Percentiles rank a stretch among this genome's conserved stretches.
These are phyloP conservation scores for Aelia acuminata DNA, from an alignment of 2,888 invertebrate genomes.

Conservation along the genomic window DNA sequence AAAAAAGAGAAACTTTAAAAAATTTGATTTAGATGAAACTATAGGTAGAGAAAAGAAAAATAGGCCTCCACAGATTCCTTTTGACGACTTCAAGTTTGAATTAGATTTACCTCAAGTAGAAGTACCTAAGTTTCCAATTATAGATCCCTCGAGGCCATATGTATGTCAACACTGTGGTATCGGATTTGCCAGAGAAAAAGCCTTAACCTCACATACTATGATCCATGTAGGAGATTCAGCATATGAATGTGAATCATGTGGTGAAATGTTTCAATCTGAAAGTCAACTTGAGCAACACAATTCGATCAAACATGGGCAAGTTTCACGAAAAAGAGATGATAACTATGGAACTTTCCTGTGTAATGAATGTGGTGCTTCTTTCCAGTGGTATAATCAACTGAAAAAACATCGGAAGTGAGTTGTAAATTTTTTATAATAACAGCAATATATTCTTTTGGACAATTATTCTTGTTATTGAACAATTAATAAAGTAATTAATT, in stretches of 20 bases:
- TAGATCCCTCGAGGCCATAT: constrained; percentile 72
- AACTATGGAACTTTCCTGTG: constrained; percentile 70
- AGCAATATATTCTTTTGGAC: neutral
- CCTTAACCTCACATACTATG: constrained; percentile 78
- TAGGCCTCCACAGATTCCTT: neutral
- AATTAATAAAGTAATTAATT: neutral
- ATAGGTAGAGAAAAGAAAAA: constrained; percentile 60
- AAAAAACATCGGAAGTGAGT: constrained; percentile 77
- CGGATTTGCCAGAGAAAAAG: constrained; percentile 86
- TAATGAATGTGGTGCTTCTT: constrained; percentile 83
- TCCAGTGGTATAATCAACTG: constrained; percentile 82
- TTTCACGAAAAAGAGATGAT: constrained; percentile 27
- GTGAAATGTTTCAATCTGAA: constrained; percentile 79
- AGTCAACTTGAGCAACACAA: constrained; percentile 59
- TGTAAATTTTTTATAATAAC: constrained; percentile 13
- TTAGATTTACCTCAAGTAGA: constrained; percentile 35
- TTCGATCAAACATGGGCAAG: constrained; percentile 42
- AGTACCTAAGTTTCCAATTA: constrained; percentile 62
- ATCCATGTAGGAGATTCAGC: constrained; percentile 86
- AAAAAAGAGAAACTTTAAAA: constrained; percentile 52
- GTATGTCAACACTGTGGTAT: constrained; percentile 84
- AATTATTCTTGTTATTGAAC: neutral
- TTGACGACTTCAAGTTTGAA: constrained; percentile 49
- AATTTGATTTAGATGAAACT: constrained; percentile 34
- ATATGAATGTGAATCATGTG: constrained; percentile 83